Percentiles rank a stretch among this genome's conserved stretches.
Conservation (phyloP, 2,888 invertebrate species). For the Drosophila siamana region DNA sequence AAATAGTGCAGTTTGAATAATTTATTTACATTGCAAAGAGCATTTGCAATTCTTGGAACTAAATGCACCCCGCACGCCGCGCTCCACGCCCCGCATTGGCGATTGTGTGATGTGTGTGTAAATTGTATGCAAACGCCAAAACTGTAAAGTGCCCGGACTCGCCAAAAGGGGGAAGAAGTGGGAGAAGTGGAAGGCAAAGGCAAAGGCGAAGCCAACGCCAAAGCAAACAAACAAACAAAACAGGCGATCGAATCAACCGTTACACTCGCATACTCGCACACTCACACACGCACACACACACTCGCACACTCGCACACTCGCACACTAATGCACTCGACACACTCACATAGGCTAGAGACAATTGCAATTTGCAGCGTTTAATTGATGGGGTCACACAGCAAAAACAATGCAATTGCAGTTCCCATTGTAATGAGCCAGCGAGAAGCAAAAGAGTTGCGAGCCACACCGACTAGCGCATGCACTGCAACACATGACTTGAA, state of each 20-base stretch:
- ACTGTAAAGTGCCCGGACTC: constrained; percentile 44
- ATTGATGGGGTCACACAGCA: constrained; percentile 51
- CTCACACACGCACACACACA: constrained; percentile 4
- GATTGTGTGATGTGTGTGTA: constrained; percentile 13
- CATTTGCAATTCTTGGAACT: constrained; percentile 17
- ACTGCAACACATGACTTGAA: no score
- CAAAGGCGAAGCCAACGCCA: constrained; percentile 12
- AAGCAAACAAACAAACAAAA: constrained; percentile 33
- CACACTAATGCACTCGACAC: constrained; percentile 11
- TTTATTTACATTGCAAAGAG: constrained; percentile 1
- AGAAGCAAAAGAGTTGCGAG: neutral
- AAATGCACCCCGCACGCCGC: neutral
- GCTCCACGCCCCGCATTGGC: neutral
- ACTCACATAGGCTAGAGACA: constrained; percentile 23
- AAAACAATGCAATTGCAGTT: constrained; percentile 49
- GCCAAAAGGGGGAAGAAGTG: constrained; percentile 1
- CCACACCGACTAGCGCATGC: neutral
- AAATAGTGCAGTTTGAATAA: neutral
- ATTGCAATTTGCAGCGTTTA: constrained; percentile 53
- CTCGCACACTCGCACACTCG: constrained; percentile 20
- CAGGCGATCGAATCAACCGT: constrained; percentile 57
- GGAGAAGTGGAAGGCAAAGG: constrained; percentile 5
- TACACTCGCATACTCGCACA: no score
- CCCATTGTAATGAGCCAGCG: constrained; percentile 32
- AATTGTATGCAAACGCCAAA: constrained; percentile 45